phyloP scores from a whole-genome alignment of 2,113 vertebrate species.

The Chionomys nivalis region DNA sequence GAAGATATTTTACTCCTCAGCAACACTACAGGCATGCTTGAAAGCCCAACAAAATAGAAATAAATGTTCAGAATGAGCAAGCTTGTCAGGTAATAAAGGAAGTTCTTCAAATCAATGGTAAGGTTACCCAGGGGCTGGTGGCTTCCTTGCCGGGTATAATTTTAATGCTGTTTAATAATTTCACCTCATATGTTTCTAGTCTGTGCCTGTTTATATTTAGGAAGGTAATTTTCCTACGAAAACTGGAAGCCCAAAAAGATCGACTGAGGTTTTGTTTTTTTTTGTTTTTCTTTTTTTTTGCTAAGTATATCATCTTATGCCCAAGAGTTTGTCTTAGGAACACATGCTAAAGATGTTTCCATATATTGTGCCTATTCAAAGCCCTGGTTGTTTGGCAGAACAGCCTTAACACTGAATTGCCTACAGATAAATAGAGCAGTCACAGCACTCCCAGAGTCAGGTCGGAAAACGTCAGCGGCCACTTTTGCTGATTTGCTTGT shows the following conservation, averaged over 20 bases:
- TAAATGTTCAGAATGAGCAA: constrained; percentile 82
- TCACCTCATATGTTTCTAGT: constrained; percentile 31
- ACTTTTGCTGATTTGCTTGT: constrained; percentile 31
- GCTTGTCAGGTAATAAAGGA: constrained; percentile 84
- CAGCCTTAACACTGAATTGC: constrained; percentile 7
- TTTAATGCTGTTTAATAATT: background rate
- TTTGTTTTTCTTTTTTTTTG: background rate
- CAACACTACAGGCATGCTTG: constrained; percentile 83
- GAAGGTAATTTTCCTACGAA: constrained; percentile 49
- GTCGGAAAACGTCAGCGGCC: constrained; percentile 1
- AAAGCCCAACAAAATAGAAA: constrained; percentile 85
- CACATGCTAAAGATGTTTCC: constrained; percentile 1
- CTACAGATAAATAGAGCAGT: constrained; percentile 35
- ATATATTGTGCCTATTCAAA: constrained; percentile 14
- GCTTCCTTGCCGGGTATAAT: constrained; percentile 62
- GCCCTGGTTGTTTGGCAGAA: background rate
- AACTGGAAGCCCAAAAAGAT: constrained; percentile 30
- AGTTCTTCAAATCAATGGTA: constrained; percentile 81
- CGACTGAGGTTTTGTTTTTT: background rate
- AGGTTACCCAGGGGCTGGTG: constrained; percentile 75
- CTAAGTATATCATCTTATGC: background rate
- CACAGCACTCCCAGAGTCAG: constrained; percentile 1
- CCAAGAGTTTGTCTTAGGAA: constrained; percentile 39
- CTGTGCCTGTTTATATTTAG: constrained; percentile 33
- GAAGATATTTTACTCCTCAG: constrained; percentile 83